These are phyloP conservation scores for Uropetala carovei DNA, from an alignment of 2,888 invertebrate species.

Conservation along the genomic window DNA sequence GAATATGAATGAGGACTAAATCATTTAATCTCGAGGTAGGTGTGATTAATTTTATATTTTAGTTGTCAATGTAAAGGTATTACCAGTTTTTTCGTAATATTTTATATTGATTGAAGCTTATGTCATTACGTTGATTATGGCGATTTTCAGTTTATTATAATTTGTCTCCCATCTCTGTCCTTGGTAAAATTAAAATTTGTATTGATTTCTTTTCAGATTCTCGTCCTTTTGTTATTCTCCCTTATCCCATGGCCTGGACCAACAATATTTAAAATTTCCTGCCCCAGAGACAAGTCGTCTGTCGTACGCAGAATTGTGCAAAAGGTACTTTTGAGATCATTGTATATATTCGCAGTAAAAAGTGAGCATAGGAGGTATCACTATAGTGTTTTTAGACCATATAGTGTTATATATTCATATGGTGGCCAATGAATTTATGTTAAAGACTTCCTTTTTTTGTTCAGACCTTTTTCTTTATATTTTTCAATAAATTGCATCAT, in stretches of 20 bases:
- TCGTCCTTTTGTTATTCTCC: slow-evolving; percentile 87
- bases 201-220: slow-evolving; percentile 79
- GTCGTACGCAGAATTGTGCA: slow-evolving; percentile 91
- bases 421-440: no score
- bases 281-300: slow-evolving; percentile 92
- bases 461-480: no score
- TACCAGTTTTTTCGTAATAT: no score
- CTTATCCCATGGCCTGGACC: slow-evolving; percentile 93
- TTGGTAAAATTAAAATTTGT: neutral
- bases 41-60: neutral
- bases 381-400: neutral
- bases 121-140: neutral
- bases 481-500: no score
- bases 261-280: slow-evolving; percentile 90
- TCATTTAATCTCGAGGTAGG: slow-evolving; percentile 90
- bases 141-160: neutral
- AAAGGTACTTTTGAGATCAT: slow-evolving; percentile 76
- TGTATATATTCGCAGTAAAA: neutral
- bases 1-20: slow-evolving; percentile 93
- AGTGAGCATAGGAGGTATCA: neutral
- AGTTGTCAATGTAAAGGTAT: no score
- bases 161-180: neutral
- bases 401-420: no score
- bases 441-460: no score
- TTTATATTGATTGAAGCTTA: no score